These are phyloP conservation scores for Ibycter americanus DNA, from an alignment of 2,797 vertebrate genomes.

Conservation along the genomic window DNA sequence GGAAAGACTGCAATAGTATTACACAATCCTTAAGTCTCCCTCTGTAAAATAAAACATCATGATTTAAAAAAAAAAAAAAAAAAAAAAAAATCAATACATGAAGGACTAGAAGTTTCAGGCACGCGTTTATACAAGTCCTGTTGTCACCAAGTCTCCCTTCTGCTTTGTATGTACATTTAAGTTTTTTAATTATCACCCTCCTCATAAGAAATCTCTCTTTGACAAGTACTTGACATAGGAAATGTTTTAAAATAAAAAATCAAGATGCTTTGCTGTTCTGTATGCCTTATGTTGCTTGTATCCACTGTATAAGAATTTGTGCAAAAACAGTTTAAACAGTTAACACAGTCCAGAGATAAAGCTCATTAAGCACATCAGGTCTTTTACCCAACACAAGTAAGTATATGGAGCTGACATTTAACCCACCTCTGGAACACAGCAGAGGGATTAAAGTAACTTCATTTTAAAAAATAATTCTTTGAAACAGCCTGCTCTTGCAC, in stretches of 20 bases:
- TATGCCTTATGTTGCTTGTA: not conserved
- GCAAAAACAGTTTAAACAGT: not conserved
- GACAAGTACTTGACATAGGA: not conserved
- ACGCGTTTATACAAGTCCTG: not conserved
- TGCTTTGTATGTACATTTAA: not conserved
- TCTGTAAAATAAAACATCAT: not conserved
- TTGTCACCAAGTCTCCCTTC: not conserved
- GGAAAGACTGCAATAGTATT: not conserved
- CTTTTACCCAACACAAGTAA: not conserved
- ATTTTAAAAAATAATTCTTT: not conserved
- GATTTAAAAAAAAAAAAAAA: not conserved
- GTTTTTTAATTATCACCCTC: not conserved
- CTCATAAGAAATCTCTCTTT: not conserved
- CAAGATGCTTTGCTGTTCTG: not conserved
- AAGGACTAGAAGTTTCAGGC: not conserved
- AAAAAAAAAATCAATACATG: not conserved
- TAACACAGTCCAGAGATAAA: not conserved
- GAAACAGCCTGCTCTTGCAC: not conserved
- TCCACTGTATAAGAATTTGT: not conserved
- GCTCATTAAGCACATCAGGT: not conserved
- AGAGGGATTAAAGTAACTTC: conserved; percentile 14
- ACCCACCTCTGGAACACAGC: not conserved
- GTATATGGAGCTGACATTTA: not conserved
- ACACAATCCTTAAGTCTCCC: not conserved
- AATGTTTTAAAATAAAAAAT: not conserved